These are phyloP conservation scores for Sphaerodactylus townsendi DNA, from an alignment of 2,113 vertebrate species.

Conservation along the genomic window DNA sequence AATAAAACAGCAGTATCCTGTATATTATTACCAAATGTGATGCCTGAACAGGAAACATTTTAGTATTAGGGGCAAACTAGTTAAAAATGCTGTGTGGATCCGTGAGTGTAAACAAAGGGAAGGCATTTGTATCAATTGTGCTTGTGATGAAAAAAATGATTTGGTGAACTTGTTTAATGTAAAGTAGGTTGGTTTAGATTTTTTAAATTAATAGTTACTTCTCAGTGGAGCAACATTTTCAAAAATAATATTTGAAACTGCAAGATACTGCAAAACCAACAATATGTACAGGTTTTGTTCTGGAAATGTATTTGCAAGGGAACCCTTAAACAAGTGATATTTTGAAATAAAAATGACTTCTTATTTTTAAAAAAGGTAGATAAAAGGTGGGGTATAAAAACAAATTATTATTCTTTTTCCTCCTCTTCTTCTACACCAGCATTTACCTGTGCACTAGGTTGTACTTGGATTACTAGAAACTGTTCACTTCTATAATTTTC, in stretches of 20 bases:
- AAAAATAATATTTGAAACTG: slow-evolving; percentile 63
- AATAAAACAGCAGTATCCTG: neutral
- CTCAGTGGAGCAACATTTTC: slow-evolving; percentile 74
- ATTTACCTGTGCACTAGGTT: no score
- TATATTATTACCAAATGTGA: neutral
- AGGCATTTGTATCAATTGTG: slow-evolving; percentile 57
- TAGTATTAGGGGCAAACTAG: slow-evolving; percentile 41
- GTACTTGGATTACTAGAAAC: no score
- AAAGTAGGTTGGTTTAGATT: slow-evolving; percentile 60
- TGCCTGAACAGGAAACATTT: neutral
- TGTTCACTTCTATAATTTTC: no score
- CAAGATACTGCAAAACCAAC: slow-evolving; percentile 76
- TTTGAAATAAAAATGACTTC: slow-evolving; percentile 84
- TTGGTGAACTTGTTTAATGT: slow-evolving; percentile 62
- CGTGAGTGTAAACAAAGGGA: slow-evolving; percentile 48
- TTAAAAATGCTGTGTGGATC: slow-evolving; percentile 42
- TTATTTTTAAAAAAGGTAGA: no score
- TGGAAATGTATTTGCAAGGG: slow-evolving; percentile 90
- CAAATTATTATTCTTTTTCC: no score
- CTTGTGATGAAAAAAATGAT: slow-evolving; percentile 57
- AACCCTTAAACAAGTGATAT: slow-evolving; percentile 92
- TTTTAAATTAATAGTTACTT: slow-evolving; percentile 76
- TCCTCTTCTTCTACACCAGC: no score
- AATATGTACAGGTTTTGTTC: slow-evolving; percentile 77
- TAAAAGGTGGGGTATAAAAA: no score